Base-by-base conservation (phyloP, 2,797 vertebrate genomes). In the Sebastes hubbsi region DNA sequence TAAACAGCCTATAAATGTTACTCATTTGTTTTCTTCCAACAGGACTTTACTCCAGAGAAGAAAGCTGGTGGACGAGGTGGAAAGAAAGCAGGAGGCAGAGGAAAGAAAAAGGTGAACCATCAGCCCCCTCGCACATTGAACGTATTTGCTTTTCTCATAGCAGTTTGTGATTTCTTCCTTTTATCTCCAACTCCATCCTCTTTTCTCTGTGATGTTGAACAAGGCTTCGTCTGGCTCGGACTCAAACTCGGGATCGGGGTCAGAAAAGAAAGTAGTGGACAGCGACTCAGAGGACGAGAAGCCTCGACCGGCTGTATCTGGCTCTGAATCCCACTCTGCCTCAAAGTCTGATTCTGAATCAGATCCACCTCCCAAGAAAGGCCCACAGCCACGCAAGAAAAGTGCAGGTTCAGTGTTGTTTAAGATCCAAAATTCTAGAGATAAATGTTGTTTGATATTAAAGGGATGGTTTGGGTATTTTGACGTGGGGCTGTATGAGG, bases 1-100 rank as follows among this genome's bases (percentile, higher is more conserved):
- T 11, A 9, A 73, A 73, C 6, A 7, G 20, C 5, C 2, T 9
- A 5, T 61, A 46, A 69, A 61, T 29, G 18, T 79, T 20, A 24
- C 5, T 42, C 18, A 13, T 68, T 29, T 77, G 7, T 76, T 78
- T 80, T 72, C 11, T 55, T 59, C n/a, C 4, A 62, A 3, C 65
- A 99, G 98, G 98, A 99, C 85, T 99, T 99, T 86, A 98, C 97
- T 56, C 98, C 97, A 0, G 98, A 99, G 86, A 98, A 98, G 94
- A 99, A 98, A 89, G 4, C 91, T 2, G 86, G 86, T 24, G 94
- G 91, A 30, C 89, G 94, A 36, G 88, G 83, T 72, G 92, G 82
- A n/a, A 93, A 94, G 84, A 92, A 95, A 87, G 63, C 84, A 66
- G 89, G 82, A 66, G 92, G 91, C 59, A 93, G 94, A 90, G 95